phyloP scores from a whole-genome alignment of 2,113 vertebrate genomes.

The Lepus timidus region DNA sequence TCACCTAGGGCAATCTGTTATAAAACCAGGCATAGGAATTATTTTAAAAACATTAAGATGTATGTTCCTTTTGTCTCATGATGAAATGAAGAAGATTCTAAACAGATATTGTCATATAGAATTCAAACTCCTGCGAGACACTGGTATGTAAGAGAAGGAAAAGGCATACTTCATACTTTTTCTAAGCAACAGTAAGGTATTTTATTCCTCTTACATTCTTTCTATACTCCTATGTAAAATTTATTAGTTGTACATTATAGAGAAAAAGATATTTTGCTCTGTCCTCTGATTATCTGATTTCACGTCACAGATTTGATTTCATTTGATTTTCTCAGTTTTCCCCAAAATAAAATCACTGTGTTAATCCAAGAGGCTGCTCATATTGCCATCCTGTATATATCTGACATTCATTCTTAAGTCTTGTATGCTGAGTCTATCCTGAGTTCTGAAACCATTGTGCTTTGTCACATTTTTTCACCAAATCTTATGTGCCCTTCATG shows the following conservation, averaged over 20 bases:
- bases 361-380: neutral
- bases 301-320: neutral
- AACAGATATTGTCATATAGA: neutral
- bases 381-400: neutral
- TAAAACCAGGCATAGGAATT: neutral
- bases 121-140: neutral
- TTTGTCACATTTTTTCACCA: slow-evolving; percentile 22
- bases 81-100: slow-evolving; percentile 48
- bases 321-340: slow-evolving; percentile 48
- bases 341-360: slow-evolving; percentile 30
- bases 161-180: neutral
- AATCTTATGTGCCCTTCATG: neutral
- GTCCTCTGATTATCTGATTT: slow-evolving; percentile 31
- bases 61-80: slow-evolving; percentile 31
- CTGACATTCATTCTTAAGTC: neutral
- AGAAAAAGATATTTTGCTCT: neutral
- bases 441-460: neutral
- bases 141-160: neutral
- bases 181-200: neutral
- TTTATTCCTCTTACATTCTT: slow-evolving; percentile 17
- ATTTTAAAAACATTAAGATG: neutral
- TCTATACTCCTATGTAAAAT: neutral
- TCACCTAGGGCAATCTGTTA: neutral
- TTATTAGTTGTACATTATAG: slow-evolving; percentile 29
- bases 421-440: slow-evolving; percentile 38